Base-by-base conservation (phyloP, 2,113 vertebrate genomes). In the Archilochus colubris region DNA sequence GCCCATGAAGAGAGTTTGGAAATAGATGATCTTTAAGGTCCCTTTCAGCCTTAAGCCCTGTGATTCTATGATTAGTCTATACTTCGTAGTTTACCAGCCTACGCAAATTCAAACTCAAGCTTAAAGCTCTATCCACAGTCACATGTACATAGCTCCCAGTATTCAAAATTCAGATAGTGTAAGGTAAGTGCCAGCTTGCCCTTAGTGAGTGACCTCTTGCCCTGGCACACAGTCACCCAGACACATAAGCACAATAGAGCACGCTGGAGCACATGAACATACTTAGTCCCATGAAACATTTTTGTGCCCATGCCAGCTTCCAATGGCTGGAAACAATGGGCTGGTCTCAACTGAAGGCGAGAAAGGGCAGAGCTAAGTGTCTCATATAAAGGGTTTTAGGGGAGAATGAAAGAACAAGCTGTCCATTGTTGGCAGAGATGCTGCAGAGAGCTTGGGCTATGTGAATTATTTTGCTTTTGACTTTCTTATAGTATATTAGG, bases 361-460 rank as follows among this genome's bases (percentile, higher is more conserved):
- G 79, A 57, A 86, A 75, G 88, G 24, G 64, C 73, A 94, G 63
- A 59, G 40, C n/a, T 30, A 46, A 67, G 12, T 40, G 51, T 63
- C 18, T 70, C 33, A 31, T 83, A 36, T 53, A 44, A 59, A 63
- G 25, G 17, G 15, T 46, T 91, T 88, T 69, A 66, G 82, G 27
- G 31, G 8, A 86, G 40, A 46, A 70, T 62, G 88, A 91, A 89
- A 88, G 58, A 93, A 93, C 90, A 96, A 89, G 51, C 21, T 77
- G 54, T 83, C 40, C 46, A 33, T 51, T 93, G 59, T 89, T 85
- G 78, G 11, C 58, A 73, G 75, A 79, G 36, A 30, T 13, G 44
- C 12, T 73, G 63, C 14, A 66, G 50, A 66, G 24, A 2, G 4
- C 38, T 72, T 55, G 33, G 3, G 7, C 19, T 14, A 54, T 55